A percentile compares a stretch with the other conserved stretches of the same genome.
These are phyloP conservation scores for Liparis tanakae DNA, from an alignment of 2,797 vertebrate genomes.

Conservation along the genomic window DNA sequence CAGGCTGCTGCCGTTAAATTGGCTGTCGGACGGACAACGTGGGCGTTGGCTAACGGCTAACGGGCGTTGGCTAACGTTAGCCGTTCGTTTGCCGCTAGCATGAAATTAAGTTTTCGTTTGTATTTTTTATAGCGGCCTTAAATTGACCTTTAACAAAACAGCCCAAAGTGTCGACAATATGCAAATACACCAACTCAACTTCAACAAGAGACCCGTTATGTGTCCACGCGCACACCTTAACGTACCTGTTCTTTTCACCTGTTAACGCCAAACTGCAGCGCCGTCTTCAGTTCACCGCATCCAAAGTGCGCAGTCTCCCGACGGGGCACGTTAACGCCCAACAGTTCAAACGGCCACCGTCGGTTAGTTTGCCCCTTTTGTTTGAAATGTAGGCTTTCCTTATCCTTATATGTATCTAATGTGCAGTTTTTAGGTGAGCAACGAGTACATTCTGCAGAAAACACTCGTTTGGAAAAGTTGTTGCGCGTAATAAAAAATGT, in stretches of 20 bases:
- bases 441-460: background rate
- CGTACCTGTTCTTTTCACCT: background rate
- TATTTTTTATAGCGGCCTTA: background rate
- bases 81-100: background rate
- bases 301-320: background rate
- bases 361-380: background rate
- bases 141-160: no score
- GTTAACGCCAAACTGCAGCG: background rate
- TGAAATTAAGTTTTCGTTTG: background rate
- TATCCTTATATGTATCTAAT: background rate
- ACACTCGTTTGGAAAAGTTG: background rate
- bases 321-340: slow-evolving; percentile 8
- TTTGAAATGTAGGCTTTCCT: background rate
- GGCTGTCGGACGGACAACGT: background rate
- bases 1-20: background rate
- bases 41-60: slow-evolving; percentile 15
- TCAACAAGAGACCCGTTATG: rapidly evolving
- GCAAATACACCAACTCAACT: background rate
- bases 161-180: rapidly evolving
- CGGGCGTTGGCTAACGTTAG: slow-evolving; percentile 26
- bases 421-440: background rate
- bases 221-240: background rate
- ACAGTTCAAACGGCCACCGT: slow-evolving; percentile 16
- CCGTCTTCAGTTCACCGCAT: background rate
- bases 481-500: background rate